A percentile compares a stretch with the other conserved stretches of the same genome.
phyloP scores from a whole-genome alignment of 2,888 invertebrate genomes.

The Alviniconcha strummeri region DNA sequence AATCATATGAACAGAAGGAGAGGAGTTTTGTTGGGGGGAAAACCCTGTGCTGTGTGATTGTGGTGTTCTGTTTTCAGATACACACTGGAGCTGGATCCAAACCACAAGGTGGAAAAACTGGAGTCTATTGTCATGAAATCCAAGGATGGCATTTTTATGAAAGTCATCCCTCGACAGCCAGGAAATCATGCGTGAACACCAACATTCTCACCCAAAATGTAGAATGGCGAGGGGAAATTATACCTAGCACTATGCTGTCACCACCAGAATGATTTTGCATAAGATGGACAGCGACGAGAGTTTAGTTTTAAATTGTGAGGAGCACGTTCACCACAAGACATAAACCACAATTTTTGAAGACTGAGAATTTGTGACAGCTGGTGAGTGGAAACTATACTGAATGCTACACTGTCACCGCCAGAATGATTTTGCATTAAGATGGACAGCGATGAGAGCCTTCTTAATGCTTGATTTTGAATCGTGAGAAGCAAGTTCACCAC shows the following conservation, averaged over 20 bases:
- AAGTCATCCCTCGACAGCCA: constrained; percentile 42
- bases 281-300: too few relatives aligned
- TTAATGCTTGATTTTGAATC: too few relatives aligned
- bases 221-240: background rate
- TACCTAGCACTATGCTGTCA: background rate
- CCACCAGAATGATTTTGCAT: background rate
- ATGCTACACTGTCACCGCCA: too few relatives aligned
- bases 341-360: background rate
- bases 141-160: constrained; percentile 55
- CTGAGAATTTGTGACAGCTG: background rate
- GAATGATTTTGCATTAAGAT: too few relatives aligned
- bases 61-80: constrained; percentile 43
- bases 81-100: constrained; percentile 51
- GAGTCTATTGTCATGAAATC: constrained; percentile 59
- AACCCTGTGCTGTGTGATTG: background rate
- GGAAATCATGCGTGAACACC: too few relatives aligned
- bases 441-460: too few relatives aligned
- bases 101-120: constrained; percentile 51
- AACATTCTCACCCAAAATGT: background rate
- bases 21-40: too few relatives aligned
- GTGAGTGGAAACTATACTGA: too few relatives aligned
- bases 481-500: too few relatives aligned
- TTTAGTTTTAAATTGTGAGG: background rate
- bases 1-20: background rate
- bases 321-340: background rate